These are phyloP conservation scores for Drosophila murphyi DNA, from an alignment of 1,140 invertebrate genomes.

Conservation along the genomic window DNA sequence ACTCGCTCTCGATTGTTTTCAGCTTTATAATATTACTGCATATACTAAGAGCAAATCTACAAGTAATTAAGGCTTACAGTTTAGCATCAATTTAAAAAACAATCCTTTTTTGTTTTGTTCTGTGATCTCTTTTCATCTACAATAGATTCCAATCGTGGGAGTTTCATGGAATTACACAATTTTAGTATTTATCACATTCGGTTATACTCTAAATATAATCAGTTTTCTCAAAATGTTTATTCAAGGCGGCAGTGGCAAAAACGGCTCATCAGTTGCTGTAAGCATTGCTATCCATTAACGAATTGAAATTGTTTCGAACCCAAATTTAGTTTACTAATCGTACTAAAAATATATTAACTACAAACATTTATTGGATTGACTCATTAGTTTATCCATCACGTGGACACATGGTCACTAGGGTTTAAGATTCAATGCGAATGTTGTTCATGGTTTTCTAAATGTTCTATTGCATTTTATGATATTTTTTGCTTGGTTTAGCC, in stretches of 20 bases:
- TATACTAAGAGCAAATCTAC: not conserved
- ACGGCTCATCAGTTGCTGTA: constrained; percentile 95
- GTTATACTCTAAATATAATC: constrained; percentile 88
- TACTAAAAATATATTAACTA: constrained; percentile 27
- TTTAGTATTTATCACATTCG: constrained; percentile 87
- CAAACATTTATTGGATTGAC: constrained; percentile 8
- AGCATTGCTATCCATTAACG: constrained; percentile 84
- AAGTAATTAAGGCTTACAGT: not conserved
- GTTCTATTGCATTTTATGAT: not conserved
- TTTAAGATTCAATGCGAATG: constrained; percentile 14
- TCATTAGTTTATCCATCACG: constrained; percentile 4
- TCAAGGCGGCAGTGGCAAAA: constrained; percentile 97
- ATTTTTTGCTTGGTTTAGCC: constrained; percentile 1
- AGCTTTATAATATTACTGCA: not conserved
- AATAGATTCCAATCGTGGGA: constrained; percentile 87
- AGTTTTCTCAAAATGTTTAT: constrained; percentile 88
- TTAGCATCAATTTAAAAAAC: constrained; percentile 4
- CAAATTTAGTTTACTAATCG: constrained; percentile 13
- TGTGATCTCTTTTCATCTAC: constrained; percentile 75
- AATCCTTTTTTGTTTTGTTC: constrained; percentile 38
- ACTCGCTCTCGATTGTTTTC: not conserved
- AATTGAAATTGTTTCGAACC: constrained; percentile 12
- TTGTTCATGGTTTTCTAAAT: not conserved
- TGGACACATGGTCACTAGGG: constrained; percentile 6
- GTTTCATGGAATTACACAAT: constrained; percentile 86